phyloP scores from a whole-genome alignment of 2,888 invertebrate species.

The Macrophya alboannulata region DNA sequence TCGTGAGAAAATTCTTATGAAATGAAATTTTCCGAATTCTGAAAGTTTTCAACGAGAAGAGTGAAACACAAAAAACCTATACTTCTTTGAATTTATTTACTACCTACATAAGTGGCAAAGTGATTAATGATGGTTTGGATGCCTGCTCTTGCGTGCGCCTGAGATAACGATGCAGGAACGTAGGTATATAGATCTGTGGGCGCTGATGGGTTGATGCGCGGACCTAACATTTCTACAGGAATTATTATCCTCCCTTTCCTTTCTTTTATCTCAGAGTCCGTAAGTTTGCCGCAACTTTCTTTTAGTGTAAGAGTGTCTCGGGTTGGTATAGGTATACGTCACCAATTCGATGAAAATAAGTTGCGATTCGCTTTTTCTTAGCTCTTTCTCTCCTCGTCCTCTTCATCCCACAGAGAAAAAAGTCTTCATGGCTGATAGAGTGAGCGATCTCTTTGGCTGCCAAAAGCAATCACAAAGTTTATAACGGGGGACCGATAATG shows the following conservation, averaged over 20 bases:
- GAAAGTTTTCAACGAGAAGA: neutral
- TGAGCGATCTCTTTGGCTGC: constrained; percentile 17
- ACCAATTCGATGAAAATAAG: constrained; percentile 44
- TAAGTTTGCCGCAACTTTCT: neutral
- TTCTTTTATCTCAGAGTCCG: neutral
- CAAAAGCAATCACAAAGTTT: constrained; percentile 48
- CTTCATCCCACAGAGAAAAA: neutral
- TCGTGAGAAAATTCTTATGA: neutral
- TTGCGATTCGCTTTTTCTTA: neutral
- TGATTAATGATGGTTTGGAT: constrained; percentile 12
- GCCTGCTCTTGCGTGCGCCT: neutral
- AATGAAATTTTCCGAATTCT: neutral
- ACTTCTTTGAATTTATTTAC: neutral
- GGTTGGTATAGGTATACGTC: neutral
- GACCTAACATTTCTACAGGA: constrained; percentile 3
- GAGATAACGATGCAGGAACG: neutral
- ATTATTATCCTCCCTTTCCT: neutral
- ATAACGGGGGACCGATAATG: constrained; percentile 44
- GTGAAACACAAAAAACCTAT: neutral
- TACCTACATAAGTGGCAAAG: neutral
- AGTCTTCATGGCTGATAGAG: constrained; percentile 31
- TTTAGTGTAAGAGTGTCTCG: neutral
- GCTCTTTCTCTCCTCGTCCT: neutral
- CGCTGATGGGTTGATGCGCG: constrained; percentile 16
- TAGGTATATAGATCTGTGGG: neutral